A percentile compares a stretch with the other conserved stretches of the same genome.
Evolutionary conservation across 2,113 vertebrate species (phyloP).

Genomic region (Tragulus kanchil): DNA sequence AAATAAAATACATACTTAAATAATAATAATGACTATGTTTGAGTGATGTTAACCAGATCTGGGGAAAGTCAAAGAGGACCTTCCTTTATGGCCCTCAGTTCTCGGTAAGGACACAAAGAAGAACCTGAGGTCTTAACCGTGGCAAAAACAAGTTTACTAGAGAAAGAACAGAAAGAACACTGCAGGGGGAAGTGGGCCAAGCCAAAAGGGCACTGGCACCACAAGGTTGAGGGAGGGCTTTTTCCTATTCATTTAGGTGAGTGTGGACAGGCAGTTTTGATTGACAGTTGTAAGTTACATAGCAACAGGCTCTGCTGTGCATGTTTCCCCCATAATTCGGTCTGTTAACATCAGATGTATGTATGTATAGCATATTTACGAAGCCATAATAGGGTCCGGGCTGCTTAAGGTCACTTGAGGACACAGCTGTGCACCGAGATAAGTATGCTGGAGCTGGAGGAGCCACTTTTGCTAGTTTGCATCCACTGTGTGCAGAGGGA

Average conservation of each 20-base stretch:
- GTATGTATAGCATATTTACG: not conserved
- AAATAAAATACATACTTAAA: not conserved
- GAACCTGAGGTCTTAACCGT: not conserved
- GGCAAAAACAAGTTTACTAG: not conserved
- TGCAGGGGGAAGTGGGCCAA: not conserved
- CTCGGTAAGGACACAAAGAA: not conserved
- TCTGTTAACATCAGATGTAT: not conserved
- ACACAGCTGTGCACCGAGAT: not conserved
- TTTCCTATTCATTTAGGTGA: not conserved
- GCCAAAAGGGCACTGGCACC: not conserved
- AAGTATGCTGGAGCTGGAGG: not conserved
- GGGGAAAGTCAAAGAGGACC: not conserved
- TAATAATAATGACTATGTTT: not conserved
- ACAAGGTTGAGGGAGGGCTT: not conserved
- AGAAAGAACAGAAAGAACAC: not conserved
- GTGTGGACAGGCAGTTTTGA: not conserved
- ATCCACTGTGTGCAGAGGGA: rapidly evolving
- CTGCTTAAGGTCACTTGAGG: not conserved
- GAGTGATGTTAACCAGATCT: not conserved
- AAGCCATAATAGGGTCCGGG: not conserved
- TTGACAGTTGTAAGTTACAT: not conserved
- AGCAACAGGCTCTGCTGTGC: not conserved
- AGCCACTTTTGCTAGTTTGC: not conserved
- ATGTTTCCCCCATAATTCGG: not conserved
- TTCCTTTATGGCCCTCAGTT: not conserved